A percentile compares a stretch with the other conserved stretches of the same genome.
These are phyloP conservation scores for Poeciliopsis turneri DNA, from an alignment of 2,797 vertebrate species.

Conservation along the genomic window DNA sequence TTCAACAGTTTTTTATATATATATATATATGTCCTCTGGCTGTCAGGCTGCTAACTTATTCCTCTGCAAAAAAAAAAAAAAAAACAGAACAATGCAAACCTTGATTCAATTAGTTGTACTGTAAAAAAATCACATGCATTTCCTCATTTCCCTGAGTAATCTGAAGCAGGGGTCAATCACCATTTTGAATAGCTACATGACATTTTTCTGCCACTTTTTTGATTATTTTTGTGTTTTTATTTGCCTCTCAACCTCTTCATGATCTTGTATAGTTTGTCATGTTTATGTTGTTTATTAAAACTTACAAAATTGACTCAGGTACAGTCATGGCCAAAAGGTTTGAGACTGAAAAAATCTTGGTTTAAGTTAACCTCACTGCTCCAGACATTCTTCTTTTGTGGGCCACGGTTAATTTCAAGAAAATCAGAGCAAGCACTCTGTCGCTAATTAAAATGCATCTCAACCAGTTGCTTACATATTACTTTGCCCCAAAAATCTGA, in stretches of 20 bases:
- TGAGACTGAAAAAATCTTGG: background rate
- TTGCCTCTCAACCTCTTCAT: background rate
- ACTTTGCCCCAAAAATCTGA: too few relatives aligned
- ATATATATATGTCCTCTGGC: slow-evolving; percentile 15
- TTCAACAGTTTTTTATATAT: slow-evolving; percentile 5
- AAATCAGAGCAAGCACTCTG: background rate
- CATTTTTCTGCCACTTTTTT: background rate
- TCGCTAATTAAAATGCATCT: background rate
- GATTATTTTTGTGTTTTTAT: background rate
- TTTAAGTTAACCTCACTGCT: background rate
- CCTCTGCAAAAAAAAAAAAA: background rate
- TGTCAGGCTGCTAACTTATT: slow-evolving; percentile 12
- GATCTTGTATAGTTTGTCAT: background rate
- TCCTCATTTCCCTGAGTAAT: slow-evolving; percentile 4
- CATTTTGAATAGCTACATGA: background rate
- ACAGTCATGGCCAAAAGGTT: background rate
- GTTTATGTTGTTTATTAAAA: background rate
- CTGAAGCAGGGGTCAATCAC: background rate
- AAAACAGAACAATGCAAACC: slow-evolving; percentile 1
- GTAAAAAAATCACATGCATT: slow-evolving; percentile 32
- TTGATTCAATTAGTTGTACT: background rate
- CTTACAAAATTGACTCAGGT: background rate
- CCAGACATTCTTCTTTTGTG: background rate
- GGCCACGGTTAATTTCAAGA: background rate
- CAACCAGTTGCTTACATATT: background rate